Evolutionary conservation across 2,888 invertebrate genomes (phyloP), one percentile per base, ranked within the genome.

Genomic region (Petrolisthes cinctipes): DNA sequence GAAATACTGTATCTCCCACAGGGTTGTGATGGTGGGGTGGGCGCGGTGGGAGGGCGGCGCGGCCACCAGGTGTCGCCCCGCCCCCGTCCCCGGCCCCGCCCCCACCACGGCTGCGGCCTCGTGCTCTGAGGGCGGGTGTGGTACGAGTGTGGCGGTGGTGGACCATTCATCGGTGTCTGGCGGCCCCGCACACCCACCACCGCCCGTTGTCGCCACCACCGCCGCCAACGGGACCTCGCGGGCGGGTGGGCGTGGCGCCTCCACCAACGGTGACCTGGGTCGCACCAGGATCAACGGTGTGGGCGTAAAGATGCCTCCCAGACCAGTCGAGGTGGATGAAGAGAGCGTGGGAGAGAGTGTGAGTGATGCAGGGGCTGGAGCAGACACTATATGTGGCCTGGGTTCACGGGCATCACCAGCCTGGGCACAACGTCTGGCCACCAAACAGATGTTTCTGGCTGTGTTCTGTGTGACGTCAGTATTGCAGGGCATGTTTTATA

Each of bases 361-460:
- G 79, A 86, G 61, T 11, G 83, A 81, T 37, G 81, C 57, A 23
- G 85, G 83, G 90, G 94, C 93, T 89, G 94, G 93, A 71, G 93
- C 93, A 84, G 86, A 86, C 9, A 17, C 23, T 5, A 20, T 76
- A 78, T 86, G 87, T 54, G 88, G 86, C 11, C 84, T 85, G 5
- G 87, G 90, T 17, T 89, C 87, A 86, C 96, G 96, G 92, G 91
- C 91, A 82, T 94, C 95, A 90, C 97, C 97, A 0, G 93, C 94
- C 85, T 96, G 96, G 95, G 94, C 96, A 88, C 96, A 96, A 91
- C 90, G 90, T 56, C 91, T 97, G 92, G 96, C 97, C 89, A 97
- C 97, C 89, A 97, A 97, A 91, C 96, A 97, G 92, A 95, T 96
- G 90, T 98, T 98, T 93, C 95, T 98, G 94, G 95, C 96, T 92